Base-by-base conservation (phyloP, 1,140 invertebrate genomes). In the Dreissena polymorpha region DNA sequence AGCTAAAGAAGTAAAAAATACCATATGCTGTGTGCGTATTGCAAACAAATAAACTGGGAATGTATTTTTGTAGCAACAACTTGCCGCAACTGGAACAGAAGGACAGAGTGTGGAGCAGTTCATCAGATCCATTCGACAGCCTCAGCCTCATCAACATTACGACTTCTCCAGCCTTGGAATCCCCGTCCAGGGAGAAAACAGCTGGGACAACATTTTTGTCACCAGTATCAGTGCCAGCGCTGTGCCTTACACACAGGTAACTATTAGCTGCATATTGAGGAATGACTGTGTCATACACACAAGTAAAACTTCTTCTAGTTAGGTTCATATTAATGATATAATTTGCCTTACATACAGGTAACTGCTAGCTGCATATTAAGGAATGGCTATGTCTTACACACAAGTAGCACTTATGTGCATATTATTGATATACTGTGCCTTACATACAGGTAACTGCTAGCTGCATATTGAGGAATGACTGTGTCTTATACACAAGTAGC, bases 81-180 rank as follows among this genome's bases (percentile, higher is more conserved):
- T 60, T 23, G 57, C 16, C 16, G 57, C 57, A 2, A 60, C 57
- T 5, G 57, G 57, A 2, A n/a, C 57, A 60, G 57, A 60, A 5
- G 57, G 91, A 6, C 25, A 77, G 13, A 83, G 86, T 69, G 91
- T 92, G n/a, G 87, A 89, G 50, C 83, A 92, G 53, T 90, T 87
- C 84, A 76, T 92, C 23, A 86, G 76, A 51, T 86, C 72, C 23
- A 78, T 91, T 39, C 89, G 83, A 13, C 86, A 77, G 29, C 76
- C 83, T 51, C 73, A 86, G 27, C 81, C 39, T 13, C 88, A 87
- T 71, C 51, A 73, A n/a, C 85, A 87, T 16, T 92, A 92, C 84
- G 92, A 93, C 70, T 92, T 92, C 85, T 90, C 89, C 12, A 85
- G 91, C 55, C 77, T 92, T 60, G 92, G 91, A n/a, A 87, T 92